Conservation (phyloP, 1,140 invertebrate species). For the Brachionus angularis region DNA sequence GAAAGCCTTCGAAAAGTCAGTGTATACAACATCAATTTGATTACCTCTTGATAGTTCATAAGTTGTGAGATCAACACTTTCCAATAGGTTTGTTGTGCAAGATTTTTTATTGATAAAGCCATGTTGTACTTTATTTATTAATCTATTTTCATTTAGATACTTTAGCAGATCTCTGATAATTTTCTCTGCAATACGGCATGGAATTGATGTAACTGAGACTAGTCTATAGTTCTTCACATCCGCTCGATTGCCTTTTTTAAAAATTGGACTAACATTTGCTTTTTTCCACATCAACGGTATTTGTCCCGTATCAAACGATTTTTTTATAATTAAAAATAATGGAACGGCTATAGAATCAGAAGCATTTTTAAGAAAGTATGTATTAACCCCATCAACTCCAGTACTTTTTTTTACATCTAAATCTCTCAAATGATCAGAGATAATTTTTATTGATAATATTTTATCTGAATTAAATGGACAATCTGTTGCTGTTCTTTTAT, state of each 20-base stretch:
- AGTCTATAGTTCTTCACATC: slow-evolving; percentile 31
- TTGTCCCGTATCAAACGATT: background rate
- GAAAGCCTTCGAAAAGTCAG: slow-evolving; percentile 44
- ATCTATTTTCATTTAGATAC: background rate
- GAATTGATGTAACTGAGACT: slow-evolving; percentile 7
- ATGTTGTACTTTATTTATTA: background rate
- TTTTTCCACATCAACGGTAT: slow-evolving; percentile 22
- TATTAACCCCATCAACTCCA: background rate
- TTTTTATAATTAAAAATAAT: background rate
- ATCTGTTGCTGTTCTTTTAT: too few species aligned
- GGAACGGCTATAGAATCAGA: background rate
- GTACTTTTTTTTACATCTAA: slow-evolving; percentile 2
- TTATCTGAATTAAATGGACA: background rate
- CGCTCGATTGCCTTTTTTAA: slow-evolving; percentile 9
- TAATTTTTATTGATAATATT: background rate
- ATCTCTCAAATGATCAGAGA: background rate
- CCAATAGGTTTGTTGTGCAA: slow-evolving; percentile 42
- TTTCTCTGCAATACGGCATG: slow-evolving; percentile 7
- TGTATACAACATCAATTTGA: slow-evolving; percentile 41
- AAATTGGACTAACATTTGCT: slow-evolving; percentile 21
- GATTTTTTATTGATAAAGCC: slow-evolving; percentile 2
- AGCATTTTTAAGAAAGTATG: background rate
- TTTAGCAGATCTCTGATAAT: background rate
- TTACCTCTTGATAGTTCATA: slow-evolving; percentile 15
- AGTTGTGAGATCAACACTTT: slow-evolving; percentile 32